These are phyloP conservation scores for Tonatia bakeri DNA, from an alignment of 2,113 vertebrate genomes.

Conservation along the genomic window DNA sequence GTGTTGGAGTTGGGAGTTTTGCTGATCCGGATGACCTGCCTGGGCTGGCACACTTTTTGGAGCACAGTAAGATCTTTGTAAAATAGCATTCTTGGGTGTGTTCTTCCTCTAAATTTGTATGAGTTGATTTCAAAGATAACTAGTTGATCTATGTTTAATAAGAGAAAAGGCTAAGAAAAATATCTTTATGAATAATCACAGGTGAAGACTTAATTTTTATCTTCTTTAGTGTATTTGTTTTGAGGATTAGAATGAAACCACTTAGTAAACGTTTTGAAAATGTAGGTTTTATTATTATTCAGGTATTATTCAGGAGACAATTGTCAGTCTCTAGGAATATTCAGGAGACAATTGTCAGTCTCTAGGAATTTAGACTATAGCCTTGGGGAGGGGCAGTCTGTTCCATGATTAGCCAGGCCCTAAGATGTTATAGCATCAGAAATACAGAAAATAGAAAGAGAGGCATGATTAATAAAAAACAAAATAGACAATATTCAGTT, in stretches of 20 bases:
- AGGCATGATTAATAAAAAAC: background rate
- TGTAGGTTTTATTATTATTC: constrained; percentile 15
- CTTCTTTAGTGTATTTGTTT: background rate
- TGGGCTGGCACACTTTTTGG: constrained; percentile 97
- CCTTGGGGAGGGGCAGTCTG: background rate
- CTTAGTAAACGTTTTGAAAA: constrained; percentile 25
- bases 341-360: background rate
- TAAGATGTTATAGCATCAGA: constrained; percentile 6
- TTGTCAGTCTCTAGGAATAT: background rate
- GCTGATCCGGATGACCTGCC: constrained; percentile 96
- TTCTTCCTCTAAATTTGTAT: constrained; percentile 19
- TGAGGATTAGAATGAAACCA: constrained; percentile 25
- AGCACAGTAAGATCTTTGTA: constrained; percentile 91
- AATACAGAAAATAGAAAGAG: constrained; percentile 26
- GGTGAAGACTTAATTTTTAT: constrained; percentile 24
- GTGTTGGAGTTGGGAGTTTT: constrained; percentile 95
- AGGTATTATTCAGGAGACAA: background rate
- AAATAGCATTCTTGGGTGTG: constrained; percentile 46
- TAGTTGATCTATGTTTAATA: background rate
- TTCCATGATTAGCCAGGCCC: background rate
- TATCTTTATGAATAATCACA: background rate
- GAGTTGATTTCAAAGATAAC: constrained; percentile 36
- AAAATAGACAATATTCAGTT: constrained; percentile 13
- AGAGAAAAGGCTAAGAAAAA: constrained; percentile 40
- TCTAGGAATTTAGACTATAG: background rate